A percentile compares a stretch with the other conserved stretches of the same genome.
Evolutionary conservation across 2,888 invertebrate genomes (phyloP).

Genomic region (Microctonus aethiopoides): DNA sequence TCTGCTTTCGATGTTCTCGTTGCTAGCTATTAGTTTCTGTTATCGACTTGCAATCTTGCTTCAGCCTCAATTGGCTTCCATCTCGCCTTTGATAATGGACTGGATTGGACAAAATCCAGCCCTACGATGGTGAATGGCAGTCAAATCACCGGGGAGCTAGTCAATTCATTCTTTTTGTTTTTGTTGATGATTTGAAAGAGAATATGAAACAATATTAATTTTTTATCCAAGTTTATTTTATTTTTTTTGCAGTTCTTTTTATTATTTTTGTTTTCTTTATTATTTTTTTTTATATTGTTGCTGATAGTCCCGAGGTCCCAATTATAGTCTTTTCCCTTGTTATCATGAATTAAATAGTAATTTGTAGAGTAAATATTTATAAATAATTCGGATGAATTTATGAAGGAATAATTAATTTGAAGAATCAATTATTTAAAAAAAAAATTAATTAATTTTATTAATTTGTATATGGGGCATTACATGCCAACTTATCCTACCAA

Average conservation of each 20-base stretch:
- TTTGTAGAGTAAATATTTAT: background rate
- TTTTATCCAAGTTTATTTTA: background rate
- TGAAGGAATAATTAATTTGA: no score
- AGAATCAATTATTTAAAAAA: no score
- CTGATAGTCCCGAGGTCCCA: background rate
- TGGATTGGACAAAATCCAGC: conserved; percentile 5
- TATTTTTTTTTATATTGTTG: background rate
- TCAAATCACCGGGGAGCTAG: conserved; percentile 17
- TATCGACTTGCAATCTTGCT: conserved; percentile 22
- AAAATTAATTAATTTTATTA: no score
- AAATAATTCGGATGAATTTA: no score
- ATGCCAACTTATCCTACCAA: no score
- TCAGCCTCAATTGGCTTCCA: conserved; percentile 10
- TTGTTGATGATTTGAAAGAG: background rate
- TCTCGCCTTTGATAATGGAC: conserved; percentile 24
- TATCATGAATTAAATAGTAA: background rate
- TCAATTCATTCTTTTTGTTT: background rate
- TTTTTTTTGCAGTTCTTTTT: background rate
- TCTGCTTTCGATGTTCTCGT: conserved; percentile 14
- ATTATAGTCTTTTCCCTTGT: background rate
- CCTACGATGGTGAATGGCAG: conserved; percentile 14
- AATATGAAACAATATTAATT: no score
- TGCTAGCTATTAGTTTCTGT: conserved; percentile 16
- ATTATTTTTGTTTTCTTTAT: background rate
- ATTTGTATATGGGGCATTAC: no score